Evolutionary conservation across 2,888 invertebrate species (phyloP), one percentile per base, ranked within the genome.

Genomic region (Julus scandinavius): DNA sequence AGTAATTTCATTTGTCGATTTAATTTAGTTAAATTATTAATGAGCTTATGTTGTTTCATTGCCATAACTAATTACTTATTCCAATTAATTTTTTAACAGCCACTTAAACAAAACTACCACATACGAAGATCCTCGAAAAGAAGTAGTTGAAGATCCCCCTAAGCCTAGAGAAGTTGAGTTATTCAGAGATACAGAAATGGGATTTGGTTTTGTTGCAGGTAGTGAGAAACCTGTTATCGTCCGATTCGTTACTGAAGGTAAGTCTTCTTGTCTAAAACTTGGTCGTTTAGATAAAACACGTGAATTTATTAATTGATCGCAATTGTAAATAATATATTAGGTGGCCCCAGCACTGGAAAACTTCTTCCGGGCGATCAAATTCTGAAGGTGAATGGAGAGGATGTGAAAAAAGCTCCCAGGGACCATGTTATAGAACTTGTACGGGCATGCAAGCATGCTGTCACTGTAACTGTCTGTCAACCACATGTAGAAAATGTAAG

Each of bases 181-280:
- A 90, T 94, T 95, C 90, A 93, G 97, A 84, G 96, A 96, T 90
- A 94, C 95, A 0, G 95, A 96, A 88, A 94, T 97, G 89, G 98
- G 98, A 0, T 98, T 98, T 92, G 98, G 98, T 1, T 98, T 98
- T 92, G 98, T 98, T n/a, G 98, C 98, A 0, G 98, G 98, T 17
- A 97, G 97, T 63, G 97, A 98, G 92, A 95, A 95, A 91, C 98
- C 98, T 0, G 98, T 98, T 87, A 96, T 98, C 89, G 97, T 98
- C 41, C 94, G 98, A 89, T 93, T 93, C 91, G 94, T 94, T 87
- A 93, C 93, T 11, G 93, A 93, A 90, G 93, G 93, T 93, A 90
- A 89, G 90, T 38, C 1, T 49, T 29, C 29, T 29, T 49, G 49
- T n/a, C 20, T 80, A 29, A 29, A 29, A 29, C 1, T 29, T 29